These are phyloP conservation scores for Cranoglanis bouderius DNA, from an alignment of 2,113 vertebrate genomes.

Conservation along the genomic window DNA sequence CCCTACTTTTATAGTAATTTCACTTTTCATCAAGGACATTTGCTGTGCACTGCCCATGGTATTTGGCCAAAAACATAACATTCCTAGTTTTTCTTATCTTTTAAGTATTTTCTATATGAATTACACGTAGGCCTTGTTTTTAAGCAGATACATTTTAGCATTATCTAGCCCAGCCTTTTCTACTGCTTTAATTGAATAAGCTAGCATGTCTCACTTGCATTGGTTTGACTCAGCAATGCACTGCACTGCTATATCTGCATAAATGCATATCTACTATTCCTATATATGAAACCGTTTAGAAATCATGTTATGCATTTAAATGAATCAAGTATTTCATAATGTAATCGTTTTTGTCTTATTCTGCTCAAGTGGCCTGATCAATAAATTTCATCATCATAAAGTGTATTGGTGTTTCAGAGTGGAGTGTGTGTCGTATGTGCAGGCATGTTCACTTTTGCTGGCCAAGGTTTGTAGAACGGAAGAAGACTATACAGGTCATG, in stretches of 20 bases:
- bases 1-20: not conserved
- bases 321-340: conserved; percentile 35
- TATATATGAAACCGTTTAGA: conserved; percentile 21
- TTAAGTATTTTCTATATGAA: not conserved
- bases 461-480: not conserved
- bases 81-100: too few relatives aligned
- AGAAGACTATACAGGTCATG: not conserved
- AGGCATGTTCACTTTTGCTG: not conserved
- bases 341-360: conserved; percentile 29
- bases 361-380: conserved; percentile 23
- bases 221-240: conserved; percentile 35
- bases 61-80: not conserved
- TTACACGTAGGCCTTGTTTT: not conserved
- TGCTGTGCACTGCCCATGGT: not conserved
- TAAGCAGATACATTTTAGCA: not conserved
- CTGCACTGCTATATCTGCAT: not conserved
- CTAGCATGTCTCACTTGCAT: conserved; percentile 49
- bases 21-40: not conserved
- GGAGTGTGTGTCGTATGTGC: not conserved
- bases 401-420: not conserved
- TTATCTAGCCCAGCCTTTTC: not conserved
- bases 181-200: conserved; percentile 57
- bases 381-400: conserved; percentile 10
- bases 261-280: not conserved
- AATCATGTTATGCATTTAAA: conserved; percentile 33